Conservation (phyloP, 64 coral and sea anemone genomes). For the Stylophora pistillata region DNA sequence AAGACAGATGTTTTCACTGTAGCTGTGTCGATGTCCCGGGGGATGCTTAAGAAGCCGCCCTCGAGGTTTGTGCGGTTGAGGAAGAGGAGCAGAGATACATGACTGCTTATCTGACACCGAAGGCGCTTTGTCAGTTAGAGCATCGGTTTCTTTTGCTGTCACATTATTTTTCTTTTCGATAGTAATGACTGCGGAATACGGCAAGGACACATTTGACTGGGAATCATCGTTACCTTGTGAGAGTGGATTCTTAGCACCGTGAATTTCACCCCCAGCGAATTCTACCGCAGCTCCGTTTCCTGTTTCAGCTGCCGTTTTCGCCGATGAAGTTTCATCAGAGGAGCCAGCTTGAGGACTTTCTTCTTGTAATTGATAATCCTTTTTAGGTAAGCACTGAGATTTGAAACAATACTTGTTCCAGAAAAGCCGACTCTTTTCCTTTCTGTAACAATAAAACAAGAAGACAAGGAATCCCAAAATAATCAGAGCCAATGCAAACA, state of each 20-base stretch:
- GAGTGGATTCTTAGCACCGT: constrained; percentile 59
- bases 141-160: constrained; percentile 22
- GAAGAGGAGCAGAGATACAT: constrained; percentile 77
- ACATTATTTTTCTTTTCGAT: constrained; percentile 44
- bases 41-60: constrained; percentile 39
- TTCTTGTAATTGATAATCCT: constrained; percentile 46
- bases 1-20: not conserved
- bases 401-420: constrained; percentile 37
- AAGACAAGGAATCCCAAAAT: constrained; percentile 71
- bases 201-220: constrained; percentile 80
- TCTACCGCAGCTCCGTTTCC: constrained; percentile 58
- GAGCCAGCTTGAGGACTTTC: not conserved
- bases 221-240: constrained; percentile 56
- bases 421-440: constrained; percentile 34
- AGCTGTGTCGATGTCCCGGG: constrained; percentile 71
- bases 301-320: constrained; percentile 15
- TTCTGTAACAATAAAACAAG: constrained; percentile 81
- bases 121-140: constrained; percentile 26
- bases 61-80: constrained; percentile 47
- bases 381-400: constrained; percentile 22
- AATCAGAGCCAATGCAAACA: constrained; percentile 73
- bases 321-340: constrained; percentile 1
- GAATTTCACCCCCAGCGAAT: constrained; percentile 40
- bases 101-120: constrained; percentile 83
- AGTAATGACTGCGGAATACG: constrained; percentile 84